Evolutionary conservation across 1,140 invertebrate species (phyloP).

Genomic region (Aricia agestis): DNA sequence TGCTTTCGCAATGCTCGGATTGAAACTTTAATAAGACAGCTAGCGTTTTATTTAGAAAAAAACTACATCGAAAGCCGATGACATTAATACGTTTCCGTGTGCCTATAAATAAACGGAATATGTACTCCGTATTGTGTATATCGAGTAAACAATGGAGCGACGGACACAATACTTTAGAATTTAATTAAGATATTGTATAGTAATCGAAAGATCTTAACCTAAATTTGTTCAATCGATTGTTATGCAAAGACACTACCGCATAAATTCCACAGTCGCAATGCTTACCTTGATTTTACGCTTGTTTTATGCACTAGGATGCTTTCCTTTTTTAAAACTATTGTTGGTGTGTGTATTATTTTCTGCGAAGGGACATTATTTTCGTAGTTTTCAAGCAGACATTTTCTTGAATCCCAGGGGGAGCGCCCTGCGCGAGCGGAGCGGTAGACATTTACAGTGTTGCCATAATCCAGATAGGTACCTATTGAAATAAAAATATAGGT

Average conservation of each 20-base stretch:
- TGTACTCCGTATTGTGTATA: conserved; percentile 45
- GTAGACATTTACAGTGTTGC: conserved; percentile 27
- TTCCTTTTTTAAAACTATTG: conserved; percentile 30
- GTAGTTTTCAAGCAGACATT: conserved; percentile 67
- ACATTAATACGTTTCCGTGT: conserved; percentile 65
- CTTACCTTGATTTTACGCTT: conserved; percentile 41
- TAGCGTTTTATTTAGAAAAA: conserved; percentile 62
- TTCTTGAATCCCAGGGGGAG: conserved; percentile 39
- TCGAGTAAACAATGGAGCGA: conserved; percentile 43
- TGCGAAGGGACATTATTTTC: conserved; percentile 55
- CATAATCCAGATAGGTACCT: neutral
- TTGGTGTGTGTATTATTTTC: conserved; percentile 44
- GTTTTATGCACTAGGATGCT: conserved; percentile 35
- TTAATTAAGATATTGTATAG: conserved; percentile 55
- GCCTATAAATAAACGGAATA: conserved; percentile 67
- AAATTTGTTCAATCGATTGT: conserved; percentile 73
- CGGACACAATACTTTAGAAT: conserved; percentile 17
- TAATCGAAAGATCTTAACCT: conserved; percentile 71
- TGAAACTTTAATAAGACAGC: conserved; percentile 57
- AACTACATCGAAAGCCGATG: conserved; percentile 56
- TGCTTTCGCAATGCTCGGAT: conserved; percentile 65
- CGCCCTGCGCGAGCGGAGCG: neutral
- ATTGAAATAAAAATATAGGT: conserved; percentile 17
- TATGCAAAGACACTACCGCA: conserved; percentile 66
- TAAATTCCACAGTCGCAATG: conserved; percentile 47